Base-by-base conservation (phyloP, 2,888 invertebrate genomes). In the Nasonia oneida region DNA sequence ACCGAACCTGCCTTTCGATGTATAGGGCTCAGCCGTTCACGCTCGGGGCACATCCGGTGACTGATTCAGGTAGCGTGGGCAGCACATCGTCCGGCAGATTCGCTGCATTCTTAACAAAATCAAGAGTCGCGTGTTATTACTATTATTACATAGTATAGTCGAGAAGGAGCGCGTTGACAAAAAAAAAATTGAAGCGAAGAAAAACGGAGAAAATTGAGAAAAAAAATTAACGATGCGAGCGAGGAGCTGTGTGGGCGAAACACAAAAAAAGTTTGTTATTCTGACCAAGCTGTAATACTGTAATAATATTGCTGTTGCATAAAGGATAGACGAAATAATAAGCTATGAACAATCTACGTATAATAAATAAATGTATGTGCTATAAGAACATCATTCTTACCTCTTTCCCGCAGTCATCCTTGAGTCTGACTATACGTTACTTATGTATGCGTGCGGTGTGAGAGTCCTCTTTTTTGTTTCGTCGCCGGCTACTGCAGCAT, bases 1-100 rank as follows among this genome's bases (percentile, higher is more conserved):
- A 39, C 91, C 91, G 91, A 95, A 95, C 93, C 94, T 93, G 94
- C 93, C 94, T 8, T 90, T 89, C 87, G 91, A 92, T 94, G 93
- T 29, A 93, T 92, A 94, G 95, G 95, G 95, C 95, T 95, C 95
- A 95, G 94, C 94, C 94, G 93, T 91, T 94, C 93, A 93, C 93
- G 93, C 92, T 92, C 90, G 89, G 33, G 67, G 67, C n/a, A 92
- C 90, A 92, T 94, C 94, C 94, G 95, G 94, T 91, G 90, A 75
- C 47, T 53, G n/a, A 47, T 18, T 29, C n/a, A 47, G 42, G n/a
- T 29, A 89, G 90, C 90, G 88, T 89, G 90, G 90, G 89, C 88
- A 90, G 89, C 89, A 89, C 90, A 91, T 92, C 90, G 57, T 83
- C 86, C 90, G 92, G 90, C 91, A 91, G 91, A 92, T 91, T 91